Base-by-base conservation (phyloP, 2,113 vertebrate genomes). In the Oreochromis aureus region DNA sequence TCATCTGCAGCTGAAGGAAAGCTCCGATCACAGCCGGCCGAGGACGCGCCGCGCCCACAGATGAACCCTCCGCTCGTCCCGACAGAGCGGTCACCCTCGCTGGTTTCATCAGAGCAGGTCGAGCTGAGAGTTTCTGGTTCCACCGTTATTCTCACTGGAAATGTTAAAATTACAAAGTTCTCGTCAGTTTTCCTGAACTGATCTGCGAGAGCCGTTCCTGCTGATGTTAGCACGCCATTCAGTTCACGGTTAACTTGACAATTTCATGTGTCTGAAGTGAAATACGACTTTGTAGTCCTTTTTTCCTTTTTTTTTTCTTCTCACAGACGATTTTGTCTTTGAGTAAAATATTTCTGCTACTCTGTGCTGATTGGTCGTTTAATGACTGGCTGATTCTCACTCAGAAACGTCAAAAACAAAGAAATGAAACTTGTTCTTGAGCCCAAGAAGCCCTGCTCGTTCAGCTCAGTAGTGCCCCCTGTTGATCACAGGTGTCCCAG, bases 201-300 rank as follows among this genome's bases (percentile, higher is more conserved):
- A 30, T 76, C 41, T 48, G 9, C 13, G 15, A 46, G 22, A 18
- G 4, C 71, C 1, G 9, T 30, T 76, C 1, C 44, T 32, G 44
- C 32, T 19, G 6, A 1, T 48, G 24, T 51, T 30, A 0, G 71
- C 18, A 19, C 27, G 6, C 71, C 15, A 39, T 51, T 78, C 71
- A 13, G 24, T 51, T 78, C 41, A 51, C 1, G 0, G 1, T 3
- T 73, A 48, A 73, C 41, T 10, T 6, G 36, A 69, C 18, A 39
- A 1, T 73, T 46, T 73, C 41, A 73, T 27, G 44, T 30, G 15
- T 48, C 69, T 46, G 22, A 46, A 16, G 9, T 27, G 39, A 46
- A 46, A 46, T 16, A 27, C 2, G 2, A 73, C 39, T 46, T 41
- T 9, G 7, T 0, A 44, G 66, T 1, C 3, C 1, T 41, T 69